Percentiles rank a stretch among this genome's conserved stretches.
Evolutionary conservation across 2,888 invertebrate genomes (phyloP).

Genomic region (Ceriagrion tenellum): DNA sequence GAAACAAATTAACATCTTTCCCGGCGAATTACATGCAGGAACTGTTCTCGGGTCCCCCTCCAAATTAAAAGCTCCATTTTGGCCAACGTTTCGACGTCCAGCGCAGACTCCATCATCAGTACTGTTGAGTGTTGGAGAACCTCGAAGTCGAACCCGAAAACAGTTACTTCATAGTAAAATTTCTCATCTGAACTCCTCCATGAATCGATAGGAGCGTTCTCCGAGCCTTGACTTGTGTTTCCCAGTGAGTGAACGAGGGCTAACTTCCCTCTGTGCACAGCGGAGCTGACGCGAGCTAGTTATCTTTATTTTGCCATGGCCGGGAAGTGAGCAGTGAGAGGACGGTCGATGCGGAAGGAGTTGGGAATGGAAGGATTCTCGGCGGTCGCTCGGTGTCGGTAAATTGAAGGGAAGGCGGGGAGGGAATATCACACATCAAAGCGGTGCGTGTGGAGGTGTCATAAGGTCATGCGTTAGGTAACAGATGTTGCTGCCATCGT

Average conservation of each 20-base stretch:
- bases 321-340: neutral
- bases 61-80: too few species aligned
- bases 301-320: neutral
- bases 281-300: neutral
- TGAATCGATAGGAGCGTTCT: neutral
- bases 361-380: neutral
- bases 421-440: too few species aligned
- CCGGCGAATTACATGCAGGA: too few species aligned
- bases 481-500: neutral
- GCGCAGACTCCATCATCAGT: too few species aligned
- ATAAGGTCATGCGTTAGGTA: constrained; percentile 5
- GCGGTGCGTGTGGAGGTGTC: neutral
- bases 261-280: neutral
- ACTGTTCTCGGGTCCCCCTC: too few species aligned
- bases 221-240: neutral
- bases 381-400: neutral
- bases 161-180: too few species aligned
- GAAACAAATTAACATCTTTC: too few species aligned
- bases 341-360: neutral
- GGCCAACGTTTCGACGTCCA: too few species aligned
- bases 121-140: too few species aligned
- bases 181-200: neutral
- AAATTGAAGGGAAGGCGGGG: neutral
- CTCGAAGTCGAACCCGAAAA: too few species aligned
- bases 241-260: neutral